Conservation (phyloP, 2,888 invertebrate genomes). For the Liopterus haemorrhoidalis region DNA sequence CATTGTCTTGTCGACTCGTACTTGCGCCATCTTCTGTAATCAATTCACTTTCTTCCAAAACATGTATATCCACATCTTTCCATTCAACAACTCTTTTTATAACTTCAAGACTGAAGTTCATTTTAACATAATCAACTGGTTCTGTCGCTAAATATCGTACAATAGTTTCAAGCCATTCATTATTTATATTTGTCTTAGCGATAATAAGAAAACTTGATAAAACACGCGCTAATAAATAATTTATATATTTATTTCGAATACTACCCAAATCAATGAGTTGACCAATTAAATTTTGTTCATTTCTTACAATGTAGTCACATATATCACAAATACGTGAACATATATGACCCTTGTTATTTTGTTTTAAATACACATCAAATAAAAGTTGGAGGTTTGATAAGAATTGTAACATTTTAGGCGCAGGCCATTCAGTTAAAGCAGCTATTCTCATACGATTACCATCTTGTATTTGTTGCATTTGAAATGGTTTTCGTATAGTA, state of each 20-base stretch:
- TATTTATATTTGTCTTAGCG: slow-evolving; percentile 73
- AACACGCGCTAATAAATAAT: slow-evolving; percentile 72
- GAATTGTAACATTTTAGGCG: slow-evolving; percentile 67
- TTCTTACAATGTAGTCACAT: slow-evolving; percentile 71
- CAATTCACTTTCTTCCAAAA: slow-evolving; percentile 61
- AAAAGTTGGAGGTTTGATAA: slow-evolving; percentile 76
- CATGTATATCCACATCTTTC: slow-evolving; percentile 77
- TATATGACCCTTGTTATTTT: slow-evolving; percentile 74
- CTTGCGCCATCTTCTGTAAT: slow-evolving; percentile 39
- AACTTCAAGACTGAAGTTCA: slow-evolving; percentile 77
- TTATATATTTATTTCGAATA: slow-evolving; percentile 72
- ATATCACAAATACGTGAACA: slow-evolving; percentile 75
- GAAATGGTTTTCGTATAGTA: slow-evolving; percentile 64
- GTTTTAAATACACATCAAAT: slow-evolving; percentile 78
- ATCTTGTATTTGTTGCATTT: slow-evolving; percentile 52
- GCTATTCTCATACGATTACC: slow-evolving; percentile 49
- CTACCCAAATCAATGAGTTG: slow-evolving; percentile 75
- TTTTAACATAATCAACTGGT: slow-evolving; percentile 63
- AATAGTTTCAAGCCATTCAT: slow-evolving; percentile 72
- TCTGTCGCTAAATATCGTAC: slow-evolving; percentile 65
- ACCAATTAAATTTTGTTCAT: slow-evolving; percentile 77
- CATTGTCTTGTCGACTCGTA: slow-evolving; percentile 33
- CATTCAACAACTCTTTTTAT: slow-evolving; percentile 83
- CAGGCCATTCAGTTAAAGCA: slow-evolving; percentile 57
- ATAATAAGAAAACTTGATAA: slow-evolving; percentile 78